Conservation (phyloP, 2,888 invertebrate genomes). For the Toxonevra muliebris region DNA sequence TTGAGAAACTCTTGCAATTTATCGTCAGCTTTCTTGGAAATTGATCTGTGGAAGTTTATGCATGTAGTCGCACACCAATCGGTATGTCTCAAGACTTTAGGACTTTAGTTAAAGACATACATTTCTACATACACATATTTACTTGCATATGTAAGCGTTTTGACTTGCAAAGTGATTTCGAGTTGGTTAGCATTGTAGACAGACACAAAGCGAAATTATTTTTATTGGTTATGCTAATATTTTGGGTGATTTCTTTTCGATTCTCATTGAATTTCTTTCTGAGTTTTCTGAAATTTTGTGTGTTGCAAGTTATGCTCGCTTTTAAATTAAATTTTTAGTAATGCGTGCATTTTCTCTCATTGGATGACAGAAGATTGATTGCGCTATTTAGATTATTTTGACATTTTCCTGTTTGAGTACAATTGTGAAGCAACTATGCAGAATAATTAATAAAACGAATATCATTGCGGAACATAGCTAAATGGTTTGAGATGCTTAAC, state of each 20-base stretch:
- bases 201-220: slow-evolving; percentile 1
- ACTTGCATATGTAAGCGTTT: background rate
- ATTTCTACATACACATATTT: no score
- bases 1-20: background rate
- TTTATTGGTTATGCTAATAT: slow-evolving; percentile 1
- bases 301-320: background rate
- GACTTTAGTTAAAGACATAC: no score
- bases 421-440: no score
- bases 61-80: background rate
- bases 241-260: background rate
- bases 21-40: no score
- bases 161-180: slow-evolving; percentile 2
- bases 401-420: no score
- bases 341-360: background rate
- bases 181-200: background rate
- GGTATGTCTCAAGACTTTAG: no score
- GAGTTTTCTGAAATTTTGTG: background rate
- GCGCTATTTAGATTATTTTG: background rate
- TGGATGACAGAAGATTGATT: background rate
- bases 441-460: no score
- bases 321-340: background rate
- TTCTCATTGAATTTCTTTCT: background rate
- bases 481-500: no score
- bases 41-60: background rate
- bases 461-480: no score